Conservation (phyloP, 2,888 invertebrate species). For the Pristionchus exspectatus region DNA sequence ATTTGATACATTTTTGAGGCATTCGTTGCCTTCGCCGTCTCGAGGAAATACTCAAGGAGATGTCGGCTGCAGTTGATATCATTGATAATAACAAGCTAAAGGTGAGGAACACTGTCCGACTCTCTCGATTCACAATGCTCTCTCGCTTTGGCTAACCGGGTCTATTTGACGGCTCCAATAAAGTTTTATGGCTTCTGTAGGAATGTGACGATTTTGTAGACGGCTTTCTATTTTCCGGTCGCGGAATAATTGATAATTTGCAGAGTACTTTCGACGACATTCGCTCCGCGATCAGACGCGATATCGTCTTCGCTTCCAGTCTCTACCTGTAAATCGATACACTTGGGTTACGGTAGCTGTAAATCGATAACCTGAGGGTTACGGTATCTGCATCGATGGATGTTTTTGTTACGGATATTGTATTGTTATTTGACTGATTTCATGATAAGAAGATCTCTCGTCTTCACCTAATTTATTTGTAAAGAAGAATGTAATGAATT, state of each 20-base stretch:
- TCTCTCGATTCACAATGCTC: background rate
- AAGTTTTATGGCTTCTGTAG: too few species aligned
- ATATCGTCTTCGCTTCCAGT: background rate
- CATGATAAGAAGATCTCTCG: background rate
- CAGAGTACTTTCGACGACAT: background rate
- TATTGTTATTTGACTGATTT: background rate
- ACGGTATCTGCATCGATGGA: background rate
- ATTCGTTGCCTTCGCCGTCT: background rate
- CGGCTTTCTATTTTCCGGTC: too few species aligned
- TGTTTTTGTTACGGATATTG: background rate
- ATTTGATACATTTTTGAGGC: too few species aligned
- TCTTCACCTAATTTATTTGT: background rate
- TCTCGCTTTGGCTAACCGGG: background rate
- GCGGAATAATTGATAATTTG: background rate
- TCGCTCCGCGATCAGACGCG: background rate
- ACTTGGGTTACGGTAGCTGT: background rate
- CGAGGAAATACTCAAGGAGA: constrained; percentile 30
- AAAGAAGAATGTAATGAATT: background rate
- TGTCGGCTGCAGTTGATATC: background rate
- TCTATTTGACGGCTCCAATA: too few species aligned
- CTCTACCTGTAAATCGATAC: background rate
- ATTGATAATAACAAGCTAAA: background rate
- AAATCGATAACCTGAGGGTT: background rate
- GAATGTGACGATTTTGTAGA: too few species aligned
- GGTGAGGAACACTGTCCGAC: background rate